Percentiles rank a stretch among this genome's conserved stretches.
Evolutionary conservation across 2,888 invertebrate genomes (phyloP).

Genomic region (Dynastes maya): DNA sequence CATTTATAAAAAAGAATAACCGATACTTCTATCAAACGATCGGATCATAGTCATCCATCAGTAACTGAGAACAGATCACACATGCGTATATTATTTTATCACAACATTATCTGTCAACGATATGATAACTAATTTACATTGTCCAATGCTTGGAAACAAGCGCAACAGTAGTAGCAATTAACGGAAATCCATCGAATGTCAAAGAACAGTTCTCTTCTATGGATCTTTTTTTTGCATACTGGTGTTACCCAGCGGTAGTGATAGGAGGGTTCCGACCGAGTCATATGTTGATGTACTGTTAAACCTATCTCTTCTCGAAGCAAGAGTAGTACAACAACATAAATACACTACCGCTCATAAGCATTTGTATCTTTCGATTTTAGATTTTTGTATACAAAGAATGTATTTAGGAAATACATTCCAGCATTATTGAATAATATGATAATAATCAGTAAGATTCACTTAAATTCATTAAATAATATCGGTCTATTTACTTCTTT

Average conservation of each 20-base stretch:
- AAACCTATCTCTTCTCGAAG: conserved; percentile 1
- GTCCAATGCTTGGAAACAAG: conserved; percentile 1
- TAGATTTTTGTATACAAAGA: too few species aligned
- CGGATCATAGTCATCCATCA: neutral
- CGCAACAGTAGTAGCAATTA: neutral
- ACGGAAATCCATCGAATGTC: neutral
- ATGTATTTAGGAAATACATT: too few species aligned
- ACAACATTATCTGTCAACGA: conserved; percentile 4
- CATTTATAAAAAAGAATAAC: too few species aligned
- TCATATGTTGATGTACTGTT: conserved; percentile 3
- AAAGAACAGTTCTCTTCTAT: conserved; percentile 5
- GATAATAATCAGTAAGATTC: too few species aligned
- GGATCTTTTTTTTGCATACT: neutral
- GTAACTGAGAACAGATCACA: neutral
- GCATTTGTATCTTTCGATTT: too few species aligned
- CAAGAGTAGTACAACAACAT: neutral
- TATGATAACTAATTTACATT: neutral
- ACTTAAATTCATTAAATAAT: too few species aligned
- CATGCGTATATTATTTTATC: neutral
- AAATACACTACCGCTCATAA: too few species aligned
- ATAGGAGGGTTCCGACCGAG: neutral
- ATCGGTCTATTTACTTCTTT: too few species aligned
- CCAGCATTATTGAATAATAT: too few species aligned
- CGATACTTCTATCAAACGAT: neutral
- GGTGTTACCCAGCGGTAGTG: neutral